Evolutionary conservation across 2,113 vertebrate genomes (phyloP).

Genomic region (Solea solea): DNA sequence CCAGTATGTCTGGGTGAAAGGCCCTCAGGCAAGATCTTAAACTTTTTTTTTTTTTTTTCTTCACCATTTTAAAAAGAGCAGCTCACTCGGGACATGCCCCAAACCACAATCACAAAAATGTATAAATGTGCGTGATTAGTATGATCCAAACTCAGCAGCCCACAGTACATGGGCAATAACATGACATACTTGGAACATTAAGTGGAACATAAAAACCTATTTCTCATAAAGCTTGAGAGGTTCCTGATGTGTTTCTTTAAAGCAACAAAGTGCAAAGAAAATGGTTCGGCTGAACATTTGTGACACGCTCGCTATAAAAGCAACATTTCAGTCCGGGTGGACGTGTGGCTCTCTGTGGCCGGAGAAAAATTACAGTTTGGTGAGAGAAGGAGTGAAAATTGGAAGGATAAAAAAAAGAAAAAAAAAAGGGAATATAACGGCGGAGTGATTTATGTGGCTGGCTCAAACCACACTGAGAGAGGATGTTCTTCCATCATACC

Average conservation of each 20-base stretch:
- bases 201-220: constrained; percentile 71
- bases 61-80: constrained; percentile 39
- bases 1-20: constrained; percentile 7
- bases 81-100: constrained; percentile 18
- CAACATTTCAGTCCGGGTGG: constrained; percentile 21
- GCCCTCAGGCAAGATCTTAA: constrained; percentile 15
- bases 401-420: constrained; percentile 11
- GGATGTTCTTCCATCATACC: constrained; percentile 68
- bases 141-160: constrained; percentile 40
- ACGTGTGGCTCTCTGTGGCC: constrained; percentile 36
- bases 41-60: not conserved
- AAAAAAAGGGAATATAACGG: constrained; percentile 28
- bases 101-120: constrained; percentile 26
- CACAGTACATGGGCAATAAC: constrained; percentile 37
- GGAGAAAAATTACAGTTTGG: constrained; percentile 57
- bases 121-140: constrained; percentile 57
- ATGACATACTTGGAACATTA: constrained; percentile 70
- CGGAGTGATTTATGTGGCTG: constrained; percentile 71
- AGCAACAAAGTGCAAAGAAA: constrained; percentile 46
- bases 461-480: constrained; percentile 55
- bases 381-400: constrained; percentile 40
- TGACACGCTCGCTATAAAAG: constrained; percentile 63
- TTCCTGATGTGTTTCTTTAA: constrained; percentile 67
- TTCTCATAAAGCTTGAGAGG: constrained; percentile 73
- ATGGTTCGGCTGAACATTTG: constrained; percentile 57